Conservation (phyloP, 37 sponge, comb jelly and placozoan species). For the Trichoplax adhaerens region DNA sequence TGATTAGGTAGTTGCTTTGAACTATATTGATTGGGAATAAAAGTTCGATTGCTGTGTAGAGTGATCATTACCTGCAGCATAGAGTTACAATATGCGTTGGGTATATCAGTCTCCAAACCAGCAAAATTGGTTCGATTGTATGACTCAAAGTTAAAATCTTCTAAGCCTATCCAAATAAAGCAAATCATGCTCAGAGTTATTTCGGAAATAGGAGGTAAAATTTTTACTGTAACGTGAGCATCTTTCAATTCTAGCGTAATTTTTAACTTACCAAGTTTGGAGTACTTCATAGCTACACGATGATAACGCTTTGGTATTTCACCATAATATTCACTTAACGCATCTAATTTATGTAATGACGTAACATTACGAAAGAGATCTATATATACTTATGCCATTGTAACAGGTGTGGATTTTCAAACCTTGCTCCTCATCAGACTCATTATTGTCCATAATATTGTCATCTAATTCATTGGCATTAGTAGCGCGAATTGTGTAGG, state of each 20-base stretch:
- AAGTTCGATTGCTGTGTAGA: too few relatives aligned
- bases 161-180: slow-evolving; percentile 28
- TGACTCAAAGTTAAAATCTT: slow-evolving; percentile 50
- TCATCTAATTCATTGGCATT: too few relatives aligned
- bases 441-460: too few relatives aligned
- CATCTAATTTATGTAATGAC: not conserved
- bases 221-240: too few relatives aligned
- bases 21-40: too few relatives aligned
- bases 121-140: slow-evolving; percentile 62
- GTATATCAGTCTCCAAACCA: slow-evolving; percentile 67
- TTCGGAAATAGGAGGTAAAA: not conserved
- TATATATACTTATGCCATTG: not conserved
- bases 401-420: too few relatives aligned
- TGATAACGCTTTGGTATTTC: slow-evolving; percentile 43
- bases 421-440: too few relatives aligned
- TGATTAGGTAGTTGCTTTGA: too few relatives aligned
- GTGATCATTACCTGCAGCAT: slow-evolving; percentile 48
- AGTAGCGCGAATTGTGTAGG: too few relatives aligned
- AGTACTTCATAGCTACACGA: slow-evolving; percentile 56
- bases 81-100: slow-evolving; percentile 79
- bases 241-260: not conserved
- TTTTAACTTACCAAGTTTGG: slow-evolving; percentile 33
- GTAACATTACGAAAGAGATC: not conserved
- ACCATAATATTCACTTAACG: slow-evolving; percentile 32
- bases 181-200: not conserved